Base-by-base conservation (phyloP, 1,140 invertebrate genomes). In the Macrocentrus cingulum region DNA sequence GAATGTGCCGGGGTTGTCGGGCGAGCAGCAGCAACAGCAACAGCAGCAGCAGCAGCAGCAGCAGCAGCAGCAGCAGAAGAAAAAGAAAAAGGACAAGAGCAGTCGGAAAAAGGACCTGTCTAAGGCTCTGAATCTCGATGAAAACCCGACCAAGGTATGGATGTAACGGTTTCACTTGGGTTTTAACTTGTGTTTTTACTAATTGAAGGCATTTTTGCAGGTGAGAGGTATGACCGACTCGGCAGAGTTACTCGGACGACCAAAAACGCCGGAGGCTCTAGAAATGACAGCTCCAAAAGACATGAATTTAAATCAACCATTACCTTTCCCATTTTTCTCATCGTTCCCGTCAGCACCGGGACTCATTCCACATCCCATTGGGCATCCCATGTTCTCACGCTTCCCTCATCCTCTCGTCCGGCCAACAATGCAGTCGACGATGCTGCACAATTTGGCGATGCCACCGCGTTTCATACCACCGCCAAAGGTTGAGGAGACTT, bases 181-280 rank as follows among this genome's bases (percentile, higher is more conserved):
- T 49, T 5, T 48, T 36, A 22, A 13, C 16, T 46, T 45, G 19
- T 25, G 9, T 18, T n/a, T 13, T 39, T n/a, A 39, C 11, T 39
- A 8, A 8, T 39, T 39, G 3, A 15, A 39, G 4, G 4, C 15
- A 1, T 52, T 22, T 9, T 41, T 39, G 6, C 32, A 37, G 34
- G 23, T 9, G 18, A 52, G 41, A 22, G 41, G 13, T 22, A 41
- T 16, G n/a, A 11, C 19, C 32, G 70, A 75, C 48, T 39, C 54
- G 8, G 5, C 64, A 23, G 70, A 70, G 34, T 64, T 79, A 39
- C 68, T 81, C 64, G 82, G 84, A 32, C 65, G 83, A 63, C 84
- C 85, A 61, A 88, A 87, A 75, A 87, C 86, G 59, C 86, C 87
- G n/a, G 84, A 82, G 74, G 84, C 77, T 52, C 74, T 75, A 29